Percentiles rank a stretch among this genome's conserved stretches.
phyloP scores from a whole-genome alignment of 1,140 invertebrate genomes.

The Melanaphis sacchari region DNA sequence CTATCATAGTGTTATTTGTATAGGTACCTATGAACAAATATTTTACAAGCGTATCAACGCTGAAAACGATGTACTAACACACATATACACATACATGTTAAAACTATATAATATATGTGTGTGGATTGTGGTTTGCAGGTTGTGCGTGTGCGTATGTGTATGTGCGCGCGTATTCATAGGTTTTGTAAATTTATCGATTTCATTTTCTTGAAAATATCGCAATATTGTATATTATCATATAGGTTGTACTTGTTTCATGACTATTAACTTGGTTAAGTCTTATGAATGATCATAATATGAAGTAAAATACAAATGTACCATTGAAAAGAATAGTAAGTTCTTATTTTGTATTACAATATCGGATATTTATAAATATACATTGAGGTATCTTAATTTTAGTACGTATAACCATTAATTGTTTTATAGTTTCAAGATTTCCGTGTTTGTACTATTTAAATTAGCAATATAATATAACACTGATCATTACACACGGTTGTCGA shows the following conservation, averaged over 20 bases:
- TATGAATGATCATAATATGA: neutral
- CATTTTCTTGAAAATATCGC: neutral
- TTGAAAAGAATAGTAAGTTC: too few species aligned
- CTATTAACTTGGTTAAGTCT: neutral
- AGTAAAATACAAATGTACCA: neutral
- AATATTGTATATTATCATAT: neutral
- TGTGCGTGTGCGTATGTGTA: neutral
- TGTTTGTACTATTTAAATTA: neutral
- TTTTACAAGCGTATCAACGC: neutral
- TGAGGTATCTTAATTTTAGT: neutral
- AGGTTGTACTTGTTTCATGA: neutral
- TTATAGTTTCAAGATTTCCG: neutral
- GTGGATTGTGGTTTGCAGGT: too few species aligned
- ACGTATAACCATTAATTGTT: neutral
- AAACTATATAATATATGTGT: neutral
- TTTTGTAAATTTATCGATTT: neutral
- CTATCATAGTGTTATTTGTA: neutral
- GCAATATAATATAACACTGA: neutral
- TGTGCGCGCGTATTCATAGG: neutral
- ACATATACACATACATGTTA: neutral
- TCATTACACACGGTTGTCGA: neutral
- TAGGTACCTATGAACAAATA: constrained; percentile 13
- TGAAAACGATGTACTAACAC: neutral
- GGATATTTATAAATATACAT: too few species aligned
- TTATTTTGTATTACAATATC: neutral